A percentile compares a stretch with the other conserved stretches of the same genome.
These are phyloP conservation scores for Nudaria mundana DNA, from an alignment of 2,888 invertebrate species.

Conservation along the genomic window DNA sequence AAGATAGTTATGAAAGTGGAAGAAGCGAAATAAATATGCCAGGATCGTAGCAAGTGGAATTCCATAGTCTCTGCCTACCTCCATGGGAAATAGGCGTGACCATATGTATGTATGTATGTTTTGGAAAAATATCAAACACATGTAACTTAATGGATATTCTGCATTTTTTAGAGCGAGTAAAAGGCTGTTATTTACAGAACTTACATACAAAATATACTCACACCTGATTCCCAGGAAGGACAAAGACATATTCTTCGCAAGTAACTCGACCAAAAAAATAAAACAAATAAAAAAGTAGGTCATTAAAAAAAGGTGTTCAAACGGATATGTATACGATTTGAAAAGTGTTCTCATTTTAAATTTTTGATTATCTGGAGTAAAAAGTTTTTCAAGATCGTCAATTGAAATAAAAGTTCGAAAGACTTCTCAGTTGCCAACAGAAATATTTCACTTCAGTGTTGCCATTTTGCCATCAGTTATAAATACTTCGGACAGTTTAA, in stretches of 20 bases:
- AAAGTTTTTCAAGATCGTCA: not conserved
- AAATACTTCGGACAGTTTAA: constrained; percentile 1
- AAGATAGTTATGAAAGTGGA: too few species aligned
- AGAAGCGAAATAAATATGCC: too few species aligned
- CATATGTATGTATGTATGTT: too few species aligned
- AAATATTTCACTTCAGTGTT: not conserved
- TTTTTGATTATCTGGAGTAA: not conserved
- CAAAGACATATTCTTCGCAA: too few species aligned
- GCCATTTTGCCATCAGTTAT: not conserved
- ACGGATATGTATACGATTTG: too few species aligned
- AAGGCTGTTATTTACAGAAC: not conserved
- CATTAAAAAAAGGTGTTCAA: too few species aligned
- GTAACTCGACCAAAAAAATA: too few species aligned
- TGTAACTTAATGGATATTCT: constrained; percentile 5
- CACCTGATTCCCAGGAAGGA: not conserved
- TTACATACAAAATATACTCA: not conserved
- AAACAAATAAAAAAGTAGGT: too few species aligned
- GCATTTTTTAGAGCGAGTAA: constrained; percentile 1
- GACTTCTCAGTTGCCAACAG: not conserved
- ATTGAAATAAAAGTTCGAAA: not conserved
- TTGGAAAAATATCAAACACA: constrained; percentile 4
- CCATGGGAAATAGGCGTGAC: too few species aligned
- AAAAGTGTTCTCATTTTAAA: not conserved
- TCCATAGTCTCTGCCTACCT: too few species aligned
- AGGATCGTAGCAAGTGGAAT: too few species aligned